phyloP scores from a whole-genome alignment of 2,797 vertebrate species.

The Phalanger gymnotis region DNA sequence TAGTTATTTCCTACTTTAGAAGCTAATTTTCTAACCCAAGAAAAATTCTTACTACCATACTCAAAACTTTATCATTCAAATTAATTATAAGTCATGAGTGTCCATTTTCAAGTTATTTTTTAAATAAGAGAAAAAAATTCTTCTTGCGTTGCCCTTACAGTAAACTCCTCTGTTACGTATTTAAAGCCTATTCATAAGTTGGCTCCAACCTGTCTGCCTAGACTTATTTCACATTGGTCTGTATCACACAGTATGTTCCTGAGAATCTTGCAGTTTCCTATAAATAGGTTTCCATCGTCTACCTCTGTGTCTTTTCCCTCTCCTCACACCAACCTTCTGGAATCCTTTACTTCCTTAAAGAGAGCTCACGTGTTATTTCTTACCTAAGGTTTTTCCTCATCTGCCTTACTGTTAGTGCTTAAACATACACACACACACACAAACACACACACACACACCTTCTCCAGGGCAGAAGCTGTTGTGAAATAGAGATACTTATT shows the following conservation, averaged over 20 bases:
- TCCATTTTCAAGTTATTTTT: slow-evolving; percentile 64
- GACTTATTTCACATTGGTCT: neutral
- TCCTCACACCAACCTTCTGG: neutral
- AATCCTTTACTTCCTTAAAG: neutral
- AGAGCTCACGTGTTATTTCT: neutral
- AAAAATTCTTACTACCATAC: slow-evolving; percentile 41
- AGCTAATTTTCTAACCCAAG: slow-evolving; percentile 58
- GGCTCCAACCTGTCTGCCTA: neutral
- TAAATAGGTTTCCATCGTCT: neutral
- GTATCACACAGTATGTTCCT: neutral
- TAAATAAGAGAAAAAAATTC: slow-evolving; percentile 45
- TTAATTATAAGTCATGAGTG: slow-evolving; percentile 61
- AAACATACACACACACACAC: neutral
- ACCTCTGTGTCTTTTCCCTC: neutral
- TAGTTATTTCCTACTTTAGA: slow-evolving; percentile 44
- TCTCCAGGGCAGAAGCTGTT: neutral
- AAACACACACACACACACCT: neutral
- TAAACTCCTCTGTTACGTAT: neutral
- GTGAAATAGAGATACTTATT: neutral
- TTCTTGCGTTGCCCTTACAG: slow-evolving; percentile 39
- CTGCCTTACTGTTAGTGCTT: neutral
- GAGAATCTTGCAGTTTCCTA: neutral
- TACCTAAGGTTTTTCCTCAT: neutral
- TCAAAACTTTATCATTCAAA: slow-evolving; percentile 67
- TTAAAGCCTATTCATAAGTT: neutral